Base-by-base conservation (phyloP, 2,113 vertebrate species). In the Terrapene triunguis region DNA sequence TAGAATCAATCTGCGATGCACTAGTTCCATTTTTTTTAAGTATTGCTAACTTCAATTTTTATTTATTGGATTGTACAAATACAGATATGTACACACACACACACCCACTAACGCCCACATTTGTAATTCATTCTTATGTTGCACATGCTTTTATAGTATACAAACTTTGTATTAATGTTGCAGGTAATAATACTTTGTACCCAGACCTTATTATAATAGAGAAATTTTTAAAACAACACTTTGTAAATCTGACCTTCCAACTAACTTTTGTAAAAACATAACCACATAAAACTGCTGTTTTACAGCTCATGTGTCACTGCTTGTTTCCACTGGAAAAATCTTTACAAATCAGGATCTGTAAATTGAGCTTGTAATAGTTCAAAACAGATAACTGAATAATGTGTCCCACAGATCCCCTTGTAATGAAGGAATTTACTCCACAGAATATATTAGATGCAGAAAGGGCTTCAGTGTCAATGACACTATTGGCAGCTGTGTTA, bases 401-500 rank as follows among this genome's bases (percentile, higher is more conserved):
- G 98, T 96, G 98, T 97, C 97, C 98, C 97, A 94, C 79, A 97
- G 98, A 98, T 97, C 98, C 98, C 95, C 98, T 98, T 97, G 98
- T 97, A 98, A 98, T 95, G 96, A 94, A 98, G 98, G 99, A 99
- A 99, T 99, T 98, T 97, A 97, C 98, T 98, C 96, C 97, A 89
- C 97, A 96, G 98, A 98, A 98, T 97, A 97, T 92, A 99, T 99
- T 98, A 98, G 98, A 98, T 98, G 98, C 98, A 98, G 98, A 99
- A 98, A 98, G 99, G 99, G 99, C 98, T 98, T 96, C 97, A 97
- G 97, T 98, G 98, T 98, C 99, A 99, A 97, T 98, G 98, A 99
- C 98, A 98, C 98, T 98, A 98, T 98, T 98, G 98, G 99, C 99
- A 99, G 98, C 98, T 99, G 99, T 98, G 99, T 98, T 99, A 98